A percentile compares a stretch with the other conserved stretches of the same genome.
Conservation (phyloP, 2,113 vertebrate species). For the Alexandromys fortis region DNA sequence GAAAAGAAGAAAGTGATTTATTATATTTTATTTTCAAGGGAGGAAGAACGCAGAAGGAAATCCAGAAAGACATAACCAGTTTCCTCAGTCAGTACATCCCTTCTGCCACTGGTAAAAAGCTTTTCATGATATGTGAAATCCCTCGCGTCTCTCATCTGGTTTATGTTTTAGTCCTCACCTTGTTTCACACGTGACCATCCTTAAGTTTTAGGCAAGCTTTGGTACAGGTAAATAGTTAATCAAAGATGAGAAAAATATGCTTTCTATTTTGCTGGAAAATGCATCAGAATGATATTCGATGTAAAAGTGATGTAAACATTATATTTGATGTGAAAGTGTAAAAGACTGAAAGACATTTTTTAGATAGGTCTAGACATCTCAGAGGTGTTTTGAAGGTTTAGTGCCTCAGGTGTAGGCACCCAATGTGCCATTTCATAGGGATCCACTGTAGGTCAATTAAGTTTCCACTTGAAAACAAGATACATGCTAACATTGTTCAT, state of each 20-base stretch:
- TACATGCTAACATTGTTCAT: not conserved
- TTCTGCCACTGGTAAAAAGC: not conserved
- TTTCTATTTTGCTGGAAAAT: not conserved
- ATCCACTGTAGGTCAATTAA: not conserved
- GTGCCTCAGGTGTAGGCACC: not conserved
- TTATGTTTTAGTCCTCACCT: accelerated
- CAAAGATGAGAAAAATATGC: not conserved
- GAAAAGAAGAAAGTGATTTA: not conserved
- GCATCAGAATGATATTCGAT: not conserved
- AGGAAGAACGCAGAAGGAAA: not conserved
- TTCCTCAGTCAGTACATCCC: not conserved
- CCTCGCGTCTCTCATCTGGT: not conserved
- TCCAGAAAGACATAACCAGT: not conserved
- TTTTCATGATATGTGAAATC: not conserved
- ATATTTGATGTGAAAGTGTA: not conserved
- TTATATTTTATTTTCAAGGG: not conserved
- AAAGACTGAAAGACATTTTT: not conserved
- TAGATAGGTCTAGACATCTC: not conserved
- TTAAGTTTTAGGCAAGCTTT: not conserved
- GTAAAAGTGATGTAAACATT: not conserved
- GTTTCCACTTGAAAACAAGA: not conserved
- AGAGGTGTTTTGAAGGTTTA: not conserved
- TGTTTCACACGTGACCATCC: not conserved
- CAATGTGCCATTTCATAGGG: not conserved
- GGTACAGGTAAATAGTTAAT: not conserved